Conservation (phyloP, 2,888 invertebrate species). For the Mesopsocus fuscifrons region DNA sequence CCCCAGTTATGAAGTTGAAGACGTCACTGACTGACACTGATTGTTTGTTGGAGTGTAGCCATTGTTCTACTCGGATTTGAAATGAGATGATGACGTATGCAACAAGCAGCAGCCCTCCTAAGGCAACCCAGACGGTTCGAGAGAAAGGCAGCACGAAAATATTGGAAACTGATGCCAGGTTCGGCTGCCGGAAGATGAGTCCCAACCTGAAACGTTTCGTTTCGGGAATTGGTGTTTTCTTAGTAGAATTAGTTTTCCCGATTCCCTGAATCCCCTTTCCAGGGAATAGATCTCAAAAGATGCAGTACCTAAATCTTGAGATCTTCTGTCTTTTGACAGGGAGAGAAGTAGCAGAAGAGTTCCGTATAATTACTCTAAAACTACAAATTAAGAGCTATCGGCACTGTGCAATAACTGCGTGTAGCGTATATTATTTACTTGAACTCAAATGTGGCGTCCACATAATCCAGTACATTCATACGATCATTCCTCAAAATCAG, state of each 20-base stretch:
- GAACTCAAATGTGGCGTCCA: slow-evolving; percentile 31
- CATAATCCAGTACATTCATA: slow-evolving; percentile 30
- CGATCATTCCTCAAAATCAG: slow-evolving; percentile 37
- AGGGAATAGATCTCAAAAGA: no score
- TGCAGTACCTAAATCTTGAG: neutral
- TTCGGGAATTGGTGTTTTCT: no score
- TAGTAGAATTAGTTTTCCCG: no score
- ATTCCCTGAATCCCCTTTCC: no score
- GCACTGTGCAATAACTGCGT: no score
- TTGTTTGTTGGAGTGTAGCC: neutral
- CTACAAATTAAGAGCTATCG: no score
- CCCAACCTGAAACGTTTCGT: slow-evolving; percentile 28
- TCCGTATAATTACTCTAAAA: no score
- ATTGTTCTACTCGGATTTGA: neutral
- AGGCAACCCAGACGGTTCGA: slow-evolving; percentile 41
- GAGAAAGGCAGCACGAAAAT: slow-evolving; percentile 49
- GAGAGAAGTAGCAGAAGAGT: no score
- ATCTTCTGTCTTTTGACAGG: neutral
- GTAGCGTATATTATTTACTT: no score
- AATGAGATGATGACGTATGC: slow-evolving; percentile 11
- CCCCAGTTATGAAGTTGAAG: slow-evolving; percentile 33
- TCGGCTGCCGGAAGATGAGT: slow-evolving; percentile 52
- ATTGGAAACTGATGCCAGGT: slow-evolving; percentile 49
- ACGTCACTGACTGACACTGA: slow-evolving; percentile 25
- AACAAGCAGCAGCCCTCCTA: slow-evolving; percentile 21